Evolutionary conservation across 1,140 invertebrate genomes (phyloP), one percentile per base, ranked within the genome.

Genomic region (Asobara japonica): DNA sequence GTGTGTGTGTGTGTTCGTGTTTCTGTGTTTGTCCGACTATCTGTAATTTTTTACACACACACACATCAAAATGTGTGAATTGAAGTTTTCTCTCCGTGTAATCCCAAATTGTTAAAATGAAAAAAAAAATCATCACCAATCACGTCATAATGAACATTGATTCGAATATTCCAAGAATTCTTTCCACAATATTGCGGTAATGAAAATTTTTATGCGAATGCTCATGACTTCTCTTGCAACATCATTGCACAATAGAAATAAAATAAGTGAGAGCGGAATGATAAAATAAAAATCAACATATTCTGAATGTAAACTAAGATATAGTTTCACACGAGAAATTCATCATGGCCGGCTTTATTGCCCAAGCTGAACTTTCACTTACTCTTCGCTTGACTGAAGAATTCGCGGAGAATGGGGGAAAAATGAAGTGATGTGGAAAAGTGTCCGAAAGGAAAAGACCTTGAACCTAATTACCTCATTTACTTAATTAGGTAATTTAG

Each of bases 301-400:
- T 45, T 45, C 41, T 13, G 13, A 16, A 45, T 45, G n/a, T 45
- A 11, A 45, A 45, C n/a, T 45, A 16, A 45, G 4, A 45, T 45
- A 18, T 22, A 16, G 22, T 65, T 73, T 65, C 18, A 65, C 30
- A 31, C 25, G 18, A 64, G 61, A 73, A 69, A 48, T 69, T 69
- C 71, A 69, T 69, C 56, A 65, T 36, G 60, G 65, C 41, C 60
- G 56, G 45, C 29, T 45, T 29, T 18, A 41, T 69, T 69, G 72
- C 72, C 65, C 41, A 69, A 73, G 36, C 27, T 22, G 45, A 22
- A 65, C 72, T 73, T 69, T 73, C 67, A 65, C 72, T 73, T 69
- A 60, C 22, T 60, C 41, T 45, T 45, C 41, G 41, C 36, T 45
- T 16, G 41, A 45, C 41, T 45, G 41, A 16, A 13, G 18, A 45